Percentiles rank a stretch among this genome's conserved stretches.
phyloP scores from a whole-genome alignment of 1,140 invertebrate species.

The Caerostris extrusa region DNA sequence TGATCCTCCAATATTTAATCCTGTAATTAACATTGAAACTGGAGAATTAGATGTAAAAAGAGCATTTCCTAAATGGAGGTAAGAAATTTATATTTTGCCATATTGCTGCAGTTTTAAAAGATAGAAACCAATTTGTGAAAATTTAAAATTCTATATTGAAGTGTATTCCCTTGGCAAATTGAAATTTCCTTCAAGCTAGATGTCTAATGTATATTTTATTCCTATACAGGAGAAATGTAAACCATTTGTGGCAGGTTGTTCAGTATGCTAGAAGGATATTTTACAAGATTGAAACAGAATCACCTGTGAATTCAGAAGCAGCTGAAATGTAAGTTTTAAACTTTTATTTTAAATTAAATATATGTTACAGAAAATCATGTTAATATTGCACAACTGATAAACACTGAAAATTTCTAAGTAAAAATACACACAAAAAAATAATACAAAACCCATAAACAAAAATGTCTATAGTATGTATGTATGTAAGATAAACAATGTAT shows the following conservation, averaged over 20 bases:
- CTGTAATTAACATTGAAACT: constrained; percentile 89
- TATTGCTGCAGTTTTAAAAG: no score
- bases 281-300: constrained; percentile 87
- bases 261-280: constrained; percentile 92
- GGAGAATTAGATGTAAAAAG: constrained; percentile 88
- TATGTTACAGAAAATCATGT: no score
- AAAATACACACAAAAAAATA: no score
- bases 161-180: background rate
- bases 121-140: no score
- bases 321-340: constrained; percentile 87
- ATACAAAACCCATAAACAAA: no score
- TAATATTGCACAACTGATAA: no score
- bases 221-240: constrained; percentile 84
- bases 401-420: no score
- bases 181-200: background rate
- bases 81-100: background rate
- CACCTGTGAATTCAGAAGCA: constrained; percentile 89
- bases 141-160: no score
- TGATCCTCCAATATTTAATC: constrained; percentile 93
- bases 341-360: background rate
- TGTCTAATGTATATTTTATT: constrained; percentile 27
- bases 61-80: constrained; percentile 92
- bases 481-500: no score
- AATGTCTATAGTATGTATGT: no score
- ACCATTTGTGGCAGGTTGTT: constrained; percentile 94